Evolutionary conservation across 2,797 vertebrate species (phyloP).

Genomic region (Spea hammondii): DNA sequence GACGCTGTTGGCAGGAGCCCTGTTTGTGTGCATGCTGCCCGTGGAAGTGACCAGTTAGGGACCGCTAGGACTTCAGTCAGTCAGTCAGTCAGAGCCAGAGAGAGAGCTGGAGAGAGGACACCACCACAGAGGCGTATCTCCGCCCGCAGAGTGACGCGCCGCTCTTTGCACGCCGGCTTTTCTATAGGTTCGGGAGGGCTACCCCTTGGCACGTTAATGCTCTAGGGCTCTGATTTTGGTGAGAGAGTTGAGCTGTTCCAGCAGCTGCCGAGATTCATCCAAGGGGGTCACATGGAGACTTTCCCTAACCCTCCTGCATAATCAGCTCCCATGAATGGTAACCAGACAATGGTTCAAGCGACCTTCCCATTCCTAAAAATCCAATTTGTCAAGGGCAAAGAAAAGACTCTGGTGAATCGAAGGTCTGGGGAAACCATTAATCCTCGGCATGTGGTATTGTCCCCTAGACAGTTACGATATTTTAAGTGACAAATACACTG

Average conservation of each 20-base stretch:
- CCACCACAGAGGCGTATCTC: slow-evolving; percentile 79
- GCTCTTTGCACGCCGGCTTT: slow-evolving; percentile 82
- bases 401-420: slow-evolving; percentile 95
- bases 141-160: slow-evolving; percentile 89
- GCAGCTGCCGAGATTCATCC: slow-evolving; percentile 91
- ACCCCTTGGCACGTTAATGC: slow-evolving; percentile 73
- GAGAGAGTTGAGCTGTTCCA: slow-evolving; percentile 90
- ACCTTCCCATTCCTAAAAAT: slow-evolving; percentile 99
- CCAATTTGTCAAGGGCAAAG: slow-evolving; percentile 99
- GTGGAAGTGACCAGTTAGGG: slow-evolving; percentile 62
- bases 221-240: slow-evolving; percentile 80
- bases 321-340: slow-evolving; percentile 93
- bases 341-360: slow-evolving; percentile 92
- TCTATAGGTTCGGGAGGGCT: slow-evolving; percentile 80
- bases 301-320: slow-evolving; percentile 94
- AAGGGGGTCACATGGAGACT: slow-evolving; percentile 97
- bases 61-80: slow-evolving; percentile 72
- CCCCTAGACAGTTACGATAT: slow-evolving; percentile 98
- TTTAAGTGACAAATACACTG: slow-evolving; percentile 99
- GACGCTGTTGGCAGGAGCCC: slow-evolving; percentile 83
- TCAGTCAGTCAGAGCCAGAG: slow-evolving; percentile 52
- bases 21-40: slow-evolving; percentile 82
- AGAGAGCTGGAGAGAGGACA: slow-evolving; percentile 69
- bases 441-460: slow-evolving; percentile 99
- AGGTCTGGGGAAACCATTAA: slow-evolving; percentile 98